These are phyloP conservation scores for Sesia apiformis DNA, from an alignment of 2,888 invertebrate genomes.

Conservation along the genomic window DNA sequence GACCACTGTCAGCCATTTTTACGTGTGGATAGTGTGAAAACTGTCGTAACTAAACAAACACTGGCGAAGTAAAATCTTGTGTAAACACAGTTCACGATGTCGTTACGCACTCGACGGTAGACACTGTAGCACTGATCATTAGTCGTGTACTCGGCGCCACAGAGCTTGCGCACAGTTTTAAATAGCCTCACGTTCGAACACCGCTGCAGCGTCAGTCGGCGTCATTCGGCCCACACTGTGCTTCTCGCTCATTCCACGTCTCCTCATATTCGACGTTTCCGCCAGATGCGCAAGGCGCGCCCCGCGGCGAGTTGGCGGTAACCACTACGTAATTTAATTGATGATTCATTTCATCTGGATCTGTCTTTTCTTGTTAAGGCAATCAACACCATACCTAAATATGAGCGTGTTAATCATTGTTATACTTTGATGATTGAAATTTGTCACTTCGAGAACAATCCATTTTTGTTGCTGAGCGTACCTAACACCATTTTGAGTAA, in stretches of 20 bases:
- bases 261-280: slow-evolving; percentile 16
- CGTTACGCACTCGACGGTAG: slow-evolving; percentile 57
- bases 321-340: slow-evolving; percentile 44
- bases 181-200: slow-evolving; percentile 69
- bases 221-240: slow-evolving; percentile 67
- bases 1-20: slow-evolving; percentile 88
- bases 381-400: slow-evolving; percentile 21
- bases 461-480: too few relatives aligned
- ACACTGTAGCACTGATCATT: slow-evolving; percentile 72
- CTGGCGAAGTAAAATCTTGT: slow-evolving; percentile 34
- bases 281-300: slow-evolving; percentile 20
- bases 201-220: slow-evolving; percentile 49
- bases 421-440: slow-evolving; percentile 9
- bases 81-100: slow-evolving; percentile 63
- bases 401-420: slow-evolving; percentile 11
- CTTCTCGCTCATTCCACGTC: slow-evolving; percentile 71
- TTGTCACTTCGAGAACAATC: background rate
- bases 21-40: slow-evolving; percentile 38
- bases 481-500: too few relatives aligned
- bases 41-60: slow-evolving; percentile 69
- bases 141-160: slow-evolving; percentile 69
- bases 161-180: slow-evolving; percentile 74
- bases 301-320: slow-evolving; percentile 20
- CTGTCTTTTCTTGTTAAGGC: slow-evolving; percentile 54
- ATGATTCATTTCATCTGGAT: slow-evolving; percentile 60